Evolutionary conservation across 2,888 invertebrate genomes (phyloP).

Genomic region (Hyalella azteca): DNA sequence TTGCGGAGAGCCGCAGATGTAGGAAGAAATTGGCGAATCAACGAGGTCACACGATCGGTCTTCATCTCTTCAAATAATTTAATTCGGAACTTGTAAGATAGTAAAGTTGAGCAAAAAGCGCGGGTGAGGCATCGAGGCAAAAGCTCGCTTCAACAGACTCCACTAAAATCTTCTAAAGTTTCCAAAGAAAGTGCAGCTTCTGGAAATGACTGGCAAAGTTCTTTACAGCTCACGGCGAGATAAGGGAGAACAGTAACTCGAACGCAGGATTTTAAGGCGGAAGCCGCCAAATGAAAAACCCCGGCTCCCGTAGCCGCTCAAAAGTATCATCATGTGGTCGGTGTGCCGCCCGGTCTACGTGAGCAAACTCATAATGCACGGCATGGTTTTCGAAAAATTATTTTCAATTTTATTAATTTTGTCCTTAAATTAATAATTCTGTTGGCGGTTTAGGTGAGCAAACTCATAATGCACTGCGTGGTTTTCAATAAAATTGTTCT

Average conservation of each 20-base stretch:
- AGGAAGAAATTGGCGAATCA: no score
- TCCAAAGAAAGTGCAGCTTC: conserved; percentile 36
- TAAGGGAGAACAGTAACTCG: conserved; percentile 35
- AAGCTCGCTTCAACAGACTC: conserved; percentile 35
- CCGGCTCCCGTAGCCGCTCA: background rate
- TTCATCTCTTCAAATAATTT: conserved; percentile 1
- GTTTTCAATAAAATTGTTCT: no score
- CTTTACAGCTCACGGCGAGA: conserved; percentile 36
- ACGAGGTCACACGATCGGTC: conserved; percentile 9
- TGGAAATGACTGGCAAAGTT: conserved; percentile 36
- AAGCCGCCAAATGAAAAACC: conserved; percentile 22
- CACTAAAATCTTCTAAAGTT: conserved; percentile 36
- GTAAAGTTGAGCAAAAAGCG: conserved; percentile 25
- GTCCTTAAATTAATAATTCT: no score
- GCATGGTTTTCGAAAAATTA: no score
- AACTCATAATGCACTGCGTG: no score
- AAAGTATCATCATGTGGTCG: conserved; percentile 9
- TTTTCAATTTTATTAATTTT: no score
- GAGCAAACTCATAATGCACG: no score
- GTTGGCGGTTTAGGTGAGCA: no score
- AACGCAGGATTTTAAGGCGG: background rate
- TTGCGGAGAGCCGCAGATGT: no score
- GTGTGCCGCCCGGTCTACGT: background rate
- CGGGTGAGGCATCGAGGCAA: conserved; percentile 26
- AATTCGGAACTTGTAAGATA: conserved; percentile 15